Conservation (phyloP, 2,113 vertebrate genomes). For the Anolis carolinensis region DNA sequence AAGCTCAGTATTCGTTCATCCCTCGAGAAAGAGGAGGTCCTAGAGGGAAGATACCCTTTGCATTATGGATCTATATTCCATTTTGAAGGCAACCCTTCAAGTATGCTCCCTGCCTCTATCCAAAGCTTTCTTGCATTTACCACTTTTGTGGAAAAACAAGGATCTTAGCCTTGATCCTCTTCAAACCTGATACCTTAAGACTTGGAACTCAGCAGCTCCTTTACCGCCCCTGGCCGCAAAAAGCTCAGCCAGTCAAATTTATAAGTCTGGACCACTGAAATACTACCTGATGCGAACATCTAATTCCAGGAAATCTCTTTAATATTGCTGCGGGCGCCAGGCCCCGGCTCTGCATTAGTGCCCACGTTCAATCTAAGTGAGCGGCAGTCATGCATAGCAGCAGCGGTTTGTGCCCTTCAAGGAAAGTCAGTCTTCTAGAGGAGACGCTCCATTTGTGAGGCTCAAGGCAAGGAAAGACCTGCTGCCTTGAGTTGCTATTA, state of each 20-base stretch:
- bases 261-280: fast-evolving
- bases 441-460: not conserved
- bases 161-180: not conserved
- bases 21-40: not conserved
- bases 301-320: not conserved
- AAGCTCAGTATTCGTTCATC: not conserved
- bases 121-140: fast-evolving
- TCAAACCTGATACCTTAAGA: not conserved
- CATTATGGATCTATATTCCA: not conserved
- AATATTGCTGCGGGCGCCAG: not conserved
- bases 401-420: slow-evolving; percentile 60
- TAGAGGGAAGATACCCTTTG: not conserved
- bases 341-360: slow-evolving; percentile 28
- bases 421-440: slow-evolving; percentile 54
- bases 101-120: not conserved
- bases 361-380: slow-evolving; percentile 1
- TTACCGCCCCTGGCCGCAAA: not conserved
- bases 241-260: fast-evolving
- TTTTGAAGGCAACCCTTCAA: not conserved
- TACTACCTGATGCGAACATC: fast-evolving
- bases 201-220: not conserved
- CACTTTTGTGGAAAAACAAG: fast-evolving
- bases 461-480: not conserved
- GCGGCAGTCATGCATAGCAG: slow-evolving; percentile 46
- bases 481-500: fast-evolving